Base-by-base conservation (phyloP, 1,140 invertebrate species). In the Patella vulgata region DNA sequence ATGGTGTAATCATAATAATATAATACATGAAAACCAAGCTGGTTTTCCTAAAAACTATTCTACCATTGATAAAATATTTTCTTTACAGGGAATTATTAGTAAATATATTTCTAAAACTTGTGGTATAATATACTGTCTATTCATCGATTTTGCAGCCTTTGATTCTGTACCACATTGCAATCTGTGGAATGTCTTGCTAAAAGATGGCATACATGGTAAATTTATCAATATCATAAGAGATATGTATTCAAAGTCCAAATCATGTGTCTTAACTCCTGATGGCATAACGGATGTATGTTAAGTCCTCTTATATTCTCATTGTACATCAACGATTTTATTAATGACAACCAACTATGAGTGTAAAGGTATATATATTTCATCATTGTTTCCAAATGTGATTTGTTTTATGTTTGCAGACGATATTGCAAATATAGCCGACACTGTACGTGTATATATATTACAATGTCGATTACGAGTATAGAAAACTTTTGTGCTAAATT, bases 51-150 rank as follows among this genome's bases (percentile, higher is more conserved):
- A 33, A 11, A 40, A 48, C 11, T 56, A 58, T 31, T 43, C 43
- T 9, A 54, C 51, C 4, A n/a, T 53, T 8, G 63, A 66, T 40
- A 51, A 66, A 30, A 50, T 66, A 12, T 66, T 66, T 27, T 43
- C 40, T n/a, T 47, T 66, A 19, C 50, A 55, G 42, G 31, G 40
- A 27, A 40, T 60, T 19, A 25, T 66, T 14, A 48, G 59, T 9
- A 66, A 66, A 39, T 60, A 60, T 39, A 9, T 59, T 5, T 53
- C 55, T 14, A 54, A 50, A 39, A 52, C 42, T 27, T 27, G 44
- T 30, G 51, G 47, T 4, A 6, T 30, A 23, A 17, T 59, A 25
- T 59, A 59, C 39, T 27, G 25, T 14, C 50, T 54, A 11, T 65
- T 42, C 39, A 39, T 65, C 11, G 63, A 59, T 28, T 65, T 52